Conservation (phyloP, 2,113 vertebrate species). For the Psettodes erumei region DNA sequence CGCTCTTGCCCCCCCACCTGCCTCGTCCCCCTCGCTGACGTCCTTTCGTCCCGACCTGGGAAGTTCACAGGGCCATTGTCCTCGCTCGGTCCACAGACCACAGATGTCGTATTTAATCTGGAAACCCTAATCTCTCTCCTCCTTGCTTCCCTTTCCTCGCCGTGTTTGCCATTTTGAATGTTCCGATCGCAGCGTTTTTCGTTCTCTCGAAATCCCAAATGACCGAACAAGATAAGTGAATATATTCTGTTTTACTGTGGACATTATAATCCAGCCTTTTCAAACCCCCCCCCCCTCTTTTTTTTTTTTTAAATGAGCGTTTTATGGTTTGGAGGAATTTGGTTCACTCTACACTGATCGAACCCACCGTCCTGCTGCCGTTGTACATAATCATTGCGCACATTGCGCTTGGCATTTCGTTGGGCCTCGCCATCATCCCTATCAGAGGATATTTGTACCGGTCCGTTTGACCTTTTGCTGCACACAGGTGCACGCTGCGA, state of each 20-base stretch:
- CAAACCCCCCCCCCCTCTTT: not conserved
- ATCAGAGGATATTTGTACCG: slow-evolving; percentile 10
- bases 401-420: slow-evolving; percentile 10
- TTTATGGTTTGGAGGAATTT: not conserved
- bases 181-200: slow-evolving; percentile 10
- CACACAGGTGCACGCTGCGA: not conserved
- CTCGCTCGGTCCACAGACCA: slow-evolving; percentile 62
- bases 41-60: slow-evolving; percentile 40
- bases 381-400: slow-evolving; percentile 21
- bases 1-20: slow-evolving; percentile 23
- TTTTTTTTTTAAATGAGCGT: not conserved
- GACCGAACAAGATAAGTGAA: not conserved
- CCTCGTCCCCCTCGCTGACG: slow-evolving; percentile 35
- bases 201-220: slow-evolving; percentile 6
- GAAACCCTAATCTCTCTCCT: slow-evolving; percentile 61
- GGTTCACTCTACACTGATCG: not conserved
- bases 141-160: slow-evolving; percentile 19
- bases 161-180: slow-evolving; percentile 48
- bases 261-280: not conserved
- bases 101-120: slow-evolving; percentile 71
- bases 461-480: slow-evolving; percentile 36
- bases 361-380: not conserved
- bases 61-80: slow-evolving; percentile 53
- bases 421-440: slow-evolving; percentile 33
- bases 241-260: not conserved